Evolutionary conservation across 2,113 vertebrate genomes (phyloP).

Genomic region (Lampris megalopsis): DNA sequence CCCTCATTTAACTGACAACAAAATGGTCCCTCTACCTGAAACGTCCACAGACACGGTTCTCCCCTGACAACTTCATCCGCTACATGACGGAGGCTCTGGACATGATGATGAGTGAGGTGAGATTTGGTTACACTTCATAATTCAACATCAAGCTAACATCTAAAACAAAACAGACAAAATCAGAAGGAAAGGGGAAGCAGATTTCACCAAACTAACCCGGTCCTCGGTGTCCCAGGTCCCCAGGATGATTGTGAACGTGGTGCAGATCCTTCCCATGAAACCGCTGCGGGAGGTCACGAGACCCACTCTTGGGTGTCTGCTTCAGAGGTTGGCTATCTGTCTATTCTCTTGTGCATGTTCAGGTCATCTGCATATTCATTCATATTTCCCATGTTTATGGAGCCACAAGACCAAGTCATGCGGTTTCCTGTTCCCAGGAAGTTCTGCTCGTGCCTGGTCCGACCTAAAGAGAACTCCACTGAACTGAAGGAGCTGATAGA

Average conservation of each 20-base stretch:
- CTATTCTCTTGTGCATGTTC: too few relatives aligned
- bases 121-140: not conserved
- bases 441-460: slow-evolving; percentile 75
- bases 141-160: not conserved
- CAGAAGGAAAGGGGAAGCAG: too few relatives aligned
- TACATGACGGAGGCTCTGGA: slow-evolving; percentile 71
- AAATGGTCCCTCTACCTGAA: not conserved
- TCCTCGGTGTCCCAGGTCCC: slow-evolving; percentile 64
- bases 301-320: slow-evolving; percentile 55
- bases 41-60: slow-evolving; percentile 66
- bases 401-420: not conserved
- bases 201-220: too few relatives aligned
- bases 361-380: too few relatives aligned
- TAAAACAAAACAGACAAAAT: not conserved
- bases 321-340: slow-evolving; percentile 63
- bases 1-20: too few relatives aligned
- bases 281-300: slow-evolving; percentile 66
- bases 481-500: slow-evolving; percentile 68
- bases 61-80: slow-evolving; percentile 69
- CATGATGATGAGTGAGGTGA: slow-evolving; percentile 74
- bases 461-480: slow-evolving; percentile 61
- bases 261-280: slow-evolving; percentile 71
- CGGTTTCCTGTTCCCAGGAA: slow-evolving; percentile 40
- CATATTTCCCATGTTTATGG: too few relatives aligned
- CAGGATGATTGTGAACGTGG: slow-evolving; percentile 75